A percentile compares a stretch with the other conserved stretches of the same genome.
These are phyloP conservation scores for Drosophila mayaguana DNA, from an alignment of 2,888 invertebrate species.

Conservation along the genomic window DNA sequence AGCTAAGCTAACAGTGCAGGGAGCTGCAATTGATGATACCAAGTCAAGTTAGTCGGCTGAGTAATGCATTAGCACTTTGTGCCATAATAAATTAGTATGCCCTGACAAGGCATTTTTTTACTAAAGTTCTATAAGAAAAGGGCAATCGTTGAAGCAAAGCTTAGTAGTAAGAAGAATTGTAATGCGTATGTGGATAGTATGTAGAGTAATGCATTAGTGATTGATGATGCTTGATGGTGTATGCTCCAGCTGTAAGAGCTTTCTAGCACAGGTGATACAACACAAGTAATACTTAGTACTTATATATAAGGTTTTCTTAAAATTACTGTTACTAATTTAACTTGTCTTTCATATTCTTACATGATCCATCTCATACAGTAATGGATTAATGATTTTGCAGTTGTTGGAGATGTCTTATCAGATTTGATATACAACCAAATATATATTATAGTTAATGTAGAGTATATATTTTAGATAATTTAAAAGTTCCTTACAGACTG, in stretches of 20 bases:
- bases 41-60: neutral
- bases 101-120: slow-evolving; percentile 1
- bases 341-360: neutral
- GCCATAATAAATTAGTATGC: neutral
- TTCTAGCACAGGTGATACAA: neutral
- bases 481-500: too few relatives aligned
- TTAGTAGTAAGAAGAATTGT: neutral
- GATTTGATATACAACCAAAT: too few relatives aligned
- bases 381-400: neutral
- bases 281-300: neutral
- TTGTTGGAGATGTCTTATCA: too few relatives aligned
- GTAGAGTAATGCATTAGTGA: neutral
- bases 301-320: neutral
- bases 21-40: neutral
- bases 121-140: neutral
- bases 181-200: neutral
- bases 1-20: neutral
- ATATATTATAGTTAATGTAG: too few relatives aligned
- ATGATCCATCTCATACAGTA: neutral
- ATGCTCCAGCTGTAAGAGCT: neutral
- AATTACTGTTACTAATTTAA: too few relatives aligned
- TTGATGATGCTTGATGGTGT: neutral
- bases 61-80: slow-evolving; percentile 1
- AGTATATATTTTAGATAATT: too few relatives aligned
- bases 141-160: neutral